These are phyloP conservation scores for Thera obeliscata DNA, from an alignment of 2,888 invertebrate genomes.

Conservation along the genomic window DNA sequence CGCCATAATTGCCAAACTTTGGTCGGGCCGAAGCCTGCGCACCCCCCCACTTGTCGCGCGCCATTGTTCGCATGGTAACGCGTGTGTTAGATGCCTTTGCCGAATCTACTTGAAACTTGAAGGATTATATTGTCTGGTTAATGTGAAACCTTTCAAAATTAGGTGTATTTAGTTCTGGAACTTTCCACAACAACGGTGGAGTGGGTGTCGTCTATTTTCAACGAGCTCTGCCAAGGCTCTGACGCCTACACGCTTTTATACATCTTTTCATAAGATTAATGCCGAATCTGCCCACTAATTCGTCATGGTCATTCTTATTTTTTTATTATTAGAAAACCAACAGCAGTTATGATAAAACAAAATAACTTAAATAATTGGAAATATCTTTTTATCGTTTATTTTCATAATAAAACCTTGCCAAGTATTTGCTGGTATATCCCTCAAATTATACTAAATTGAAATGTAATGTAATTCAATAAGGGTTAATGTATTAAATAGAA, in stretches of 20 bases:
- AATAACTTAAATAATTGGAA: background rate
- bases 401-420: background rate
- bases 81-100: constrained; percentile 68
- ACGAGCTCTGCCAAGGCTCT: constrained; percentile 22
- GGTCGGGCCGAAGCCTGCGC: constrained; percentile 66
- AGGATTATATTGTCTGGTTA: constrained; percentile 46
- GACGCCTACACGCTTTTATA: constrained; percentile 3
- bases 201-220: constrained; percentile 22
- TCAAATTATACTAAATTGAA: background rate
- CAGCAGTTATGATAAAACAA: no score
- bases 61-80: constrained; percentile 78
- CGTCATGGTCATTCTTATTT: no score
- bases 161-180: constrained; percentile 39
- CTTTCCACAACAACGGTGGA: constrained; percentile 25
- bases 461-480: background rate
- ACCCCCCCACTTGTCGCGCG: constrained; percentile 72
- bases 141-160: constrained; percentile 41
- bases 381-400: background rate
- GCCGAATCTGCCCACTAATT: no score
- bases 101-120: constrained; percentile 56
- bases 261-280: no score
- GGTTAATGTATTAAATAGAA: background rate
- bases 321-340: no score
- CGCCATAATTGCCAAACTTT: constrained; percentile 84
- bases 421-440: background rate